These are phyloP conservation scores for Ctenoplectra terminalis DNA, from an alignment of 1,140 invertebrate species.

Conservation along the genomic window DNA sequence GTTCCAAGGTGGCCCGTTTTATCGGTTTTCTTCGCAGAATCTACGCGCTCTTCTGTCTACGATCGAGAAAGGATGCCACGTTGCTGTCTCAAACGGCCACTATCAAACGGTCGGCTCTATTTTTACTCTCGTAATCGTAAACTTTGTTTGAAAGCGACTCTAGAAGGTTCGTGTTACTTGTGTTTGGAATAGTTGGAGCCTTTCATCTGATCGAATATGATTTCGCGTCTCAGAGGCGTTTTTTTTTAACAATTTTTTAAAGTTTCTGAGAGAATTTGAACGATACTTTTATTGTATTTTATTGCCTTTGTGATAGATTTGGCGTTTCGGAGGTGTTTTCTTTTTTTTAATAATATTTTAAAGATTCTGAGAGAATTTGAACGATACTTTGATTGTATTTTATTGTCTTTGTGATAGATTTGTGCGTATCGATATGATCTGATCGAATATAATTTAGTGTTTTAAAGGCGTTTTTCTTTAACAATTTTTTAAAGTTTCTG, in stretches of 20 bases:
- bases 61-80: constrained; percentile 7
- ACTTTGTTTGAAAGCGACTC: constrained; percentile 5
- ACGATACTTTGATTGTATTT: no score
- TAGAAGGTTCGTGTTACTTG: constrained; percentile 6
- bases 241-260: no score
- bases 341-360: no score
- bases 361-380: no score
- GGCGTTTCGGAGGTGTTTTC: no score
- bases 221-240: no score
- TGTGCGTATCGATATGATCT: neutral
- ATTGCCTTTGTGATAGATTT: neutral
- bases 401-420: neutral
- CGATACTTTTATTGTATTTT: no score
- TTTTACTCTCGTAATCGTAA: constrained; percentile 20
- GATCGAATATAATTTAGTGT: neutral
- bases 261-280: no score
- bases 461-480: no score
- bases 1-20: constrained; percentile 29
- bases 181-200: neutral
- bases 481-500: no score
- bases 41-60: neutral
- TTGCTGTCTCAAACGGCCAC: neutral
- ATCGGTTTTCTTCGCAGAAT: constrained; percentile 35
- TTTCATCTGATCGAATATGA: neutral
- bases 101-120: neutral